A percentile compares a stretch with the other conserved stretches of the same genome.
Evolutionary conservation across 1,140 invertebrate species (phyloP).

Genomic region (Pseudomyrmex sp.): DNA sequence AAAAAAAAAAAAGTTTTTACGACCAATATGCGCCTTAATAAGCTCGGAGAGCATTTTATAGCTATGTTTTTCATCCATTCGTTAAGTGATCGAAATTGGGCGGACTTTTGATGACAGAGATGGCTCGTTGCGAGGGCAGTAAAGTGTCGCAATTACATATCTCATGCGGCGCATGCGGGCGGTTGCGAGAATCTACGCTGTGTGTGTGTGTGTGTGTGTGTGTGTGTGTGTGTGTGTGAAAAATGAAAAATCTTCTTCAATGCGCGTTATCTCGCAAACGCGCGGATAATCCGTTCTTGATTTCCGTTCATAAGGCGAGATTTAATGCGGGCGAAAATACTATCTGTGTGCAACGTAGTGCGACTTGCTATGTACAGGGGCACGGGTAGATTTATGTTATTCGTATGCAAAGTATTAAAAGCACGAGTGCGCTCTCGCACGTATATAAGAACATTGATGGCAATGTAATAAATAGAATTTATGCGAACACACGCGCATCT

Average conservation of each 20-base stretch:
- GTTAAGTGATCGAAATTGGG: neutral
- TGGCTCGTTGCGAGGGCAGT: neutral
- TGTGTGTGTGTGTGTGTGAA: no score
- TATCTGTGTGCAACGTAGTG: neutral
- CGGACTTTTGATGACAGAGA: neutral
- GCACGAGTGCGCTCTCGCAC: neutral
- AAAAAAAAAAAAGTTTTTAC: neutral
- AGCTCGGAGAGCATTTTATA: neutral
- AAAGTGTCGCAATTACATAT: slow-evolving; percentile 28
- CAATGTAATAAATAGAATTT: slow-evolving; percentile 17
- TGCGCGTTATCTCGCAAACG: neutral
- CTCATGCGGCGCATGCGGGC: slow-evolving; percentile 10
- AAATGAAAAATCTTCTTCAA: neutral
- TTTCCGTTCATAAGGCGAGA: neutral
- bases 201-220: no score
- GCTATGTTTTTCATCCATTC: neutral
- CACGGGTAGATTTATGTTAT: neutral
- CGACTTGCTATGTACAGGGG: no score
- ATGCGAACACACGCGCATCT: neutral
- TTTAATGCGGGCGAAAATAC: slow-evolving; percentile 6
- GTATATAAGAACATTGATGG: neutral
- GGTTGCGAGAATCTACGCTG: neutral
- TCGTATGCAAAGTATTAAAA: neutral
- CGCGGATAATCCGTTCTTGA: slow-evolving; percentile 7
- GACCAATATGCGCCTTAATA: neutral